These are phyloP conservation scores for Acanthoscelides obtectus DNA, from an alignment of 2,888 invertebrate genomes.

Conservation along the genomic window DNA sequence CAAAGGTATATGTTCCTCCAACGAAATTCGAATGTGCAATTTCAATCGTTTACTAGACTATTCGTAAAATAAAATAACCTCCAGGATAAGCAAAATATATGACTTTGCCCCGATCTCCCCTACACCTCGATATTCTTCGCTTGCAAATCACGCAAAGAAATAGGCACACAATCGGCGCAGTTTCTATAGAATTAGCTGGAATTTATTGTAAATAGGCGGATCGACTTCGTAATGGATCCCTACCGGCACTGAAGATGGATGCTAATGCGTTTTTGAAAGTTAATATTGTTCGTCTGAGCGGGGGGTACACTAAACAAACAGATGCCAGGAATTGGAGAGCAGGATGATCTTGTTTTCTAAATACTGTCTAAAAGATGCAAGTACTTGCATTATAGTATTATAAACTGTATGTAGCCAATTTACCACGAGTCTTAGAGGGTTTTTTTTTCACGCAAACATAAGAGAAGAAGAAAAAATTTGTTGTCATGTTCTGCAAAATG, in stretches of 20 bases:
- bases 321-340: not conserved
- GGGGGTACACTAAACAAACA: not conserved
- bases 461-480: too few relatives aligned
- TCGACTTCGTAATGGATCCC: not conserved
- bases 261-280: not conserved
- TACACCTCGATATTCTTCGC: not conserved
- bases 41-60: not conserved
- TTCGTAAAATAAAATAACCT: not conserved
- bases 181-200: slow-evolving; percentile 1
- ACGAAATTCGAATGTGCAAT: too few relatives aligned
- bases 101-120: not conserved
- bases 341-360: not conserved
- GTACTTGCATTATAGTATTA: too few relatives aligned
- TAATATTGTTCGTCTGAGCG: not conserved
- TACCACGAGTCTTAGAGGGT: too few relatives aligned
- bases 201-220: slow-evolving; percentile 3
- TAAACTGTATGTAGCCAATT: too few relatives aligned
- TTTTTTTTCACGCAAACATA: too few relatives aligned
- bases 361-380: not conserved
- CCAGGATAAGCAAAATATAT: not conserved
- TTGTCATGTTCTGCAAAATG: too few relatives aligned
- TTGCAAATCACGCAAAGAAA: not conserved
- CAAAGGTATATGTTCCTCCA: too few relatives aligned
- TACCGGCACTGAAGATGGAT: not conserved
- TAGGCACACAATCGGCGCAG: not conserved